phyloP scores from a whole-genome alignment of 2,797 vertebrate species.

The Nannoperca obscura region DNA sequence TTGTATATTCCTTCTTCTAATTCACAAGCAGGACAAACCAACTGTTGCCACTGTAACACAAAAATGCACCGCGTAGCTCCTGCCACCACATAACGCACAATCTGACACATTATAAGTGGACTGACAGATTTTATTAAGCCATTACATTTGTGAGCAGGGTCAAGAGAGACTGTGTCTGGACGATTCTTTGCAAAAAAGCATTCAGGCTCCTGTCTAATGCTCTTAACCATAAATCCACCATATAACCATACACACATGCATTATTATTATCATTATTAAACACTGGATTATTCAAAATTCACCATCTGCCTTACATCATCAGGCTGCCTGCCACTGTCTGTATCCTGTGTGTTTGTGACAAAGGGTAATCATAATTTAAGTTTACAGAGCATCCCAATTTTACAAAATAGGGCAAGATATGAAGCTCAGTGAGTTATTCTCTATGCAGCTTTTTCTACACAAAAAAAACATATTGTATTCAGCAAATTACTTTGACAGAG shows the following conservation, averaged over 20 bases:
- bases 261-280: no score
- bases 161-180: not conserved
- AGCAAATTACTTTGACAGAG: not conserved
- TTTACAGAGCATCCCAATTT: not conserved
- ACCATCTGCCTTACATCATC: slow-evolving; percentile 42
- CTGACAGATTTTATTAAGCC: no score
- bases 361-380: not conserved
- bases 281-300: slow-evolving; percentile 43
- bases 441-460: no score
- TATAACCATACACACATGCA: slow-evolving; percentile 10
- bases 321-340: slow-evolving; percentile 9
- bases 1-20: not conserved
- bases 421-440: not conserved
- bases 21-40: slow-evolving; percentile 23
- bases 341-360: not conserved
- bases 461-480: not conserved
- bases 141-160: slow-evolving; percentile 2
- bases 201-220: not conserved
- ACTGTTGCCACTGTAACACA: slow-evolving; percentile 23
- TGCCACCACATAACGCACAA: slow-evolving; percentile 25
- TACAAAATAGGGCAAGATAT: no score
- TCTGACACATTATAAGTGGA: not conserved
- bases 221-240: slow-evolving; percentile 19
- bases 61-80: slow-evolving; percentile 2
- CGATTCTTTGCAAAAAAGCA: not conserved